These are phyloP conservation scores for Tetramorium alpestre DNA, from an alignment of 1,140 invertebrate genomes.

Conservation along the genomic window DNA sequence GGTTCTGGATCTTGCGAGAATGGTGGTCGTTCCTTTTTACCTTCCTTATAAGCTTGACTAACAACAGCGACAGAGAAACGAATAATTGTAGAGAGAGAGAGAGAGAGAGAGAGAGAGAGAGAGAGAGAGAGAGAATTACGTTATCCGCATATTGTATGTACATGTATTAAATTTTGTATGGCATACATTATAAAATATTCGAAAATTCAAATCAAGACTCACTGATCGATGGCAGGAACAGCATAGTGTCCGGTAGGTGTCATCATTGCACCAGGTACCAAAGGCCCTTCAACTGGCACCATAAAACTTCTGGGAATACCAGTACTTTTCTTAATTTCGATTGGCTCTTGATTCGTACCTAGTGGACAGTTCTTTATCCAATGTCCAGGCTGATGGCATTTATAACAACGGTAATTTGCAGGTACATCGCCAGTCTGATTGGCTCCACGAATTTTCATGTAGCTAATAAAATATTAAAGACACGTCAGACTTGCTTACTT, in stretches of 20 bases:
- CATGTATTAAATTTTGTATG: constrained; percentile 6
- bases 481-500: background rate
- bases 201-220: constrained; percentile 84
- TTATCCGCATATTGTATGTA: background rate
- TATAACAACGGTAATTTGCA: constrained; percentile 95
- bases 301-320: constrained; percentile 99
- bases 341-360: constrained; percentile 88
- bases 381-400: constrained; percentile 96
- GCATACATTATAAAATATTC: no score
- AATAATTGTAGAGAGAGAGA: background rate
- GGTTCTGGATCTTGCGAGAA: constrained; percentile 87
- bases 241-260: constrained; percentile 97
- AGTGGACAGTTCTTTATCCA: constrained; percentile 98
- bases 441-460: constrained; percentile 94
- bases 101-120: no score
- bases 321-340: constrained; percentile 96
- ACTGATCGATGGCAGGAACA: constrained; percentile 96
- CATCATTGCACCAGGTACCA: constrained; percentile 96
- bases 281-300: constrained; percentile 95
- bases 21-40: constrained; percentile 89
- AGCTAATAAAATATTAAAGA: constrained; percentile 86
- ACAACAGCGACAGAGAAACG: constrained; percentile 70
- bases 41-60: constrained; percentile 92
- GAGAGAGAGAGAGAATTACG: no score
- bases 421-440: constrained; percentile 96